phyloP scores from a whole-genome alignment of 2,888 invertebrate species.

The Neuroscelio doddi region DNA sequence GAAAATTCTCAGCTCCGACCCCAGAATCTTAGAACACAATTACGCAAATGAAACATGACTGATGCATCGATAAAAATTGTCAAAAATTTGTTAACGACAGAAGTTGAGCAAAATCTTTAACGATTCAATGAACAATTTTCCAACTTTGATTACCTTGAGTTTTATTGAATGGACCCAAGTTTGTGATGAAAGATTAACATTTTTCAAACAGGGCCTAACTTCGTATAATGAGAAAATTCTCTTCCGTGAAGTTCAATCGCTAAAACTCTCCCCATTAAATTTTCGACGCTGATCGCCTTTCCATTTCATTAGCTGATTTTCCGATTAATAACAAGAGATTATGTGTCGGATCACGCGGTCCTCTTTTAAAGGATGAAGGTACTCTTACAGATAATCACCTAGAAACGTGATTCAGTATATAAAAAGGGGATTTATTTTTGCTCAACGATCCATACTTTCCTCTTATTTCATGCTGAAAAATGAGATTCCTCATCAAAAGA shows the following conservation, averaged over 20 bases:
- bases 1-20: constrained; percentile 21
- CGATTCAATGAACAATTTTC: no score
- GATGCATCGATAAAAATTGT: no score
- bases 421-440: constrained; percentile 44
- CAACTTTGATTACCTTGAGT: background rate
- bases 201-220: constrained; percentile 11
- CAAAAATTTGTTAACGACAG: background rate
- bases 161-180: background rate
- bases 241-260: constrained; percentile 29
- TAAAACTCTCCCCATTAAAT: constrained; percentile 43
- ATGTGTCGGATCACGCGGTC: constrained; percentile 22
- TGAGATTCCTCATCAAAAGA: constrained; percentile 14
- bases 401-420: constrained; percentile 18
- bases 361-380: background rate
- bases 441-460: constrained; percentile 31
- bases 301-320: constrained; percentile 45
- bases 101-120: background rate
- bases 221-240: constrained; percentile 46
- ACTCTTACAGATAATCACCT: constrained; percentile 19
- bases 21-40: no score
- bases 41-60: no score
- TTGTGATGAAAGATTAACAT: background rate
- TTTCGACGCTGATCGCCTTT: constrained; percentile 39
- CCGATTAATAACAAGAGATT: constrained; percentile 44
- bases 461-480: constrained; percentile 9